Base-by-base conservation (phyloP, 1,140 invertebrate genomes). In the Lanistes nyassanus region DNA sequence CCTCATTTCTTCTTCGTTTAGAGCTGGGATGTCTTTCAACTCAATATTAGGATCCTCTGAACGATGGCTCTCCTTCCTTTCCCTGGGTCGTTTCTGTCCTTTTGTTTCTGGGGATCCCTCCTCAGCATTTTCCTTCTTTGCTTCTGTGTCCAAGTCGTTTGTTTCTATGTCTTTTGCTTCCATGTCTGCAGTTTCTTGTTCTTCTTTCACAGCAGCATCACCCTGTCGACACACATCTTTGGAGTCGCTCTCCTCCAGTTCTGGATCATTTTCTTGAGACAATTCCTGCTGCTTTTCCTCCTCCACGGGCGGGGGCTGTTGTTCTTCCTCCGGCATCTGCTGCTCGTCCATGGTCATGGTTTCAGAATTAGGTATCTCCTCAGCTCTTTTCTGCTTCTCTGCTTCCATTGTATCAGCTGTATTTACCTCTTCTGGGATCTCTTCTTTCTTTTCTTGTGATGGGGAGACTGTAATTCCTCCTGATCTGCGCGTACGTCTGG, bases 1-100 rank as follows among this genome's bases (percentile, higher is more conserved):
- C 29, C 56, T 60, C 56, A 60, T 60, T 60, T 60, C 56, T 60
- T 60, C 56, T 31, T 26, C 56, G n/a, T 60, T 31, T 26, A 60
- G 9, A 26, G 56, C 29, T 60, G 56, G 56, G 56, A 60, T 60
- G 29, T 60, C 56, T 31, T 26, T 31, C 56, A 60, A 23, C 19
- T 47, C 42, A 6, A 47, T 6, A 16, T 47, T 9, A 16, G 42
- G 42, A 9, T 47, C 42, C 42, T 47, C 42, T 47, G 42, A 16
- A 16, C 42, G 42, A 47, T 13, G 19, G 19, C 42, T 47, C 42
- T 47, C 42, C 19, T 47, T 47, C 19, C 19, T 47, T 47, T 47
- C 42, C 42, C 42, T 47, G 42, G 42, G 42, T 47, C 42, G 0
- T 16, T 47, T 47, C 19, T 16, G 9, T 47, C 42, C 42, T 47